Percentiles rank a stretch among this genome's conserved stretches.
Conservation (phyloP, 2,888 invertebrate species). For the Eupithecia centaureata region DNA sequence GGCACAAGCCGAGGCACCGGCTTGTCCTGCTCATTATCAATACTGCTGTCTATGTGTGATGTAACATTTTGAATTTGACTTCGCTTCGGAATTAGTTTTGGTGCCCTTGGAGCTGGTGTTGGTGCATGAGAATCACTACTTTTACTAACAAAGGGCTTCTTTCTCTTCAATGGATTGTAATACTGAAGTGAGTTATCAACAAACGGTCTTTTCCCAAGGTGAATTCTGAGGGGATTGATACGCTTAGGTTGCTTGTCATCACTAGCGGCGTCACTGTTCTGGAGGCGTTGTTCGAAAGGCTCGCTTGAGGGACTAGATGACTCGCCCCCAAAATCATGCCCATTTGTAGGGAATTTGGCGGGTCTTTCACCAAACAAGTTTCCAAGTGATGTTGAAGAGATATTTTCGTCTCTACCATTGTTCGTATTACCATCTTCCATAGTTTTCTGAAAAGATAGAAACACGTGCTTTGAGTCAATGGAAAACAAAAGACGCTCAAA, state of each 20-base stretch:
- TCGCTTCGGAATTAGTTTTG: constrained; percentile 74
- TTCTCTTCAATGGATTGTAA: constrained; percentile 68
- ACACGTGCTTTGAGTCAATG: constrained; percentile 73
- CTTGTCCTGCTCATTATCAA: constrained; percentile 73
- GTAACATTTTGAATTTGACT: constrained; percentile 70
- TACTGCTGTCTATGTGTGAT: constrained; percentile 56
- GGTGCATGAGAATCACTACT: constrained; percentile 63
- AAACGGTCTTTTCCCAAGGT: constrained; percentile 79
- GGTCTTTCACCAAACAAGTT: constrained; percentile 70
- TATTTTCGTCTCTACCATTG: constrained; percentile 76
- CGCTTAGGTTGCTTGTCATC: constrained; percentile 73
- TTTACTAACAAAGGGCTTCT: constrained; percentile 64
- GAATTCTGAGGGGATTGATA: constrained; percentile 77
- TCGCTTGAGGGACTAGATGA: constrained; percentile 58
- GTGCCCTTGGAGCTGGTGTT: constrained; percentile 62
- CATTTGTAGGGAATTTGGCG: constrained; percentile 72
- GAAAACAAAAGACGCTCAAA: constrained; percentile 82
- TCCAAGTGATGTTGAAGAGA: constrained; percentile 63
- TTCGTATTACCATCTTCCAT: constrained; percentile 83
- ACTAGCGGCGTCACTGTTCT: constrained; percentile 55
- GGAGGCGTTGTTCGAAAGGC: constrained; percentile 55
- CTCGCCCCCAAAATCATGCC: constrained; percentile 67
- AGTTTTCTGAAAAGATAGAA: constrained; percentile 80
- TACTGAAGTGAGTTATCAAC: constrained; percentile 73
- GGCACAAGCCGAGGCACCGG: constrained; percentile 79